A percentile compares a stretch with the other conserved stretches of the same genome.
Conservation (phyloP, 1,140 invertebrate genomes). For the Drosophila cardini region DNA sequence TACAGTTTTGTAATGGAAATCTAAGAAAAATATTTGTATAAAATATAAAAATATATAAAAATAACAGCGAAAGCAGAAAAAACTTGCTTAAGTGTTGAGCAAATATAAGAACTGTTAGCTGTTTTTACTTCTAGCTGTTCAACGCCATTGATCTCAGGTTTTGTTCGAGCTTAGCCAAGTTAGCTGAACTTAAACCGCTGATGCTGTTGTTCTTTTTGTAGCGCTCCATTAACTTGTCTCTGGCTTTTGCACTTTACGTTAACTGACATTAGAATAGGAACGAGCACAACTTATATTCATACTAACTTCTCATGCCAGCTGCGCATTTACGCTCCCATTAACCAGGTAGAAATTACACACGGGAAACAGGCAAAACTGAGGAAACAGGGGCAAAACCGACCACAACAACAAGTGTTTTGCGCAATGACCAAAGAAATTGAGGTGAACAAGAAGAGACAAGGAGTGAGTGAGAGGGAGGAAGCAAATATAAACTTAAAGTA, state of each 20-base stretch:
- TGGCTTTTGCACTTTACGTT: slow-evolving; percentile 79
- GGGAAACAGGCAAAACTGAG: slow-evolving; percentile 13
- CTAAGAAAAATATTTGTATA: background rate
- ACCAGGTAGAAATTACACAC: slow-evolving; percentile 66
- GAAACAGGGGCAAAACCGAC: slow-evolving; percentile 11
- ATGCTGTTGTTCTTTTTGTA: slow-evolving; percentile 56
- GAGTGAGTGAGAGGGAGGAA: background rate
- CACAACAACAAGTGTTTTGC: slow-evolving; percentile 69
- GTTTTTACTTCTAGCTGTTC: slow-evolving; percentile 25
- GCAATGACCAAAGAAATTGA: slow-evolving; percentile 69
- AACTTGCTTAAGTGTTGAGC: background rate
- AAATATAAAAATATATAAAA: background rate
- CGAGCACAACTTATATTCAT: slow-evolving; percentile 50
- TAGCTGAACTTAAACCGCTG: slow-evolving; percentile 35
- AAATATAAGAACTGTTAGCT: background rate
- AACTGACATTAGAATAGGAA: slow-evolving; percentile 70
- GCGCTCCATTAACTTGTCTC: slow-evolving; percentile 78
- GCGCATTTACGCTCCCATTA: slow-evolving; percentile 81
- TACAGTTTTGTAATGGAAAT: slow-evolving; percentile 1
- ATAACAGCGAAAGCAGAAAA: background rate
- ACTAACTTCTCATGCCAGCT: slow-evolving; percentile 77
- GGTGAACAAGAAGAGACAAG: slow-evolving; percentile 19
- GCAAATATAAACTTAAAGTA: slow-evolving; percentile 16
- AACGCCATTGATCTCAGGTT: slow-evolving; percentile 33
- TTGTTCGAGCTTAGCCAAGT: slow-evolving; percentile 41